A percentile compares a stretch with the other conserved stretches of the same genome.
Evolutionary conservation across 2,113 vertebrate species (phyloP).

Genomic region (Xyliphius kryptos): DNA sequence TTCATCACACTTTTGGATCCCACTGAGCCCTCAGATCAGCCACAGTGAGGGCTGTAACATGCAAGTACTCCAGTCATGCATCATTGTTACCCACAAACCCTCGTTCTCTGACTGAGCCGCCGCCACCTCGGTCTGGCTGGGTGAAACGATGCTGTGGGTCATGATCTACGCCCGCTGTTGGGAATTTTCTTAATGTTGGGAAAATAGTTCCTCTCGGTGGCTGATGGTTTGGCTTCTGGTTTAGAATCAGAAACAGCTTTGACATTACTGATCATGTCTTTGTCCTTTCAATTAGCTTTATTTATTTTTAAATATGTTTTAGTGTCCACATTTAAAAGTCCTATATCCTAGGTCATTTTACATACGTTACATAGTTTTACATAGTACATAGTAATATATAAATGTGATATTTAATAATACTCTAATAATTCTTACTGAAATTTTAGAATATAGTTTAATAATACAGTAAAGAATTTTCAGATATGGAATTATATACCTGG

Average conservation of each 20-base stretch:
- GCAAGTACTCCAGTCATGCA: constrained; percentile 52
- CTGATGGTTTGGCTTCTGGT: constrained; percentile 12
- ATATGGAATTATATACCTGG: no score
- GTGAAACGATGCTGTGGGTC: neutral
- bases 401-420: no score
- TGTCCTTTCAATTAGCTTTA: neutral
- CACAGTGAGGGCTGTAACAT: constrained; percentile 54
- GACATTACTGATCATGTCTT: neutral
- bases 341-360: no score
- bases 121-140: constrained; percentile 1
- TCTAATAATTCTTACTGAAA: no score
- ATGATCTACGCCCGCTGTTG: constrained; percentile 10
- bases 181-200: constrained; percentile 4
- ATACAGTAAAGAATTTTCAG: no score
- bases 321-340: no score
- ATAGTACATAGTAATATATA: no score
- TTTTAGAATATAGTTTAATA: no score
- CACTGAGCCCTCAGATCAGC: constrained; percentile 51
- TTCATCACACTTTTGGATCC: constrained; percentile 53
- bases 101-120: constrained; percentile 40
- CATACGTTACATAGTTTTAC: no score
- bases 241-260: neutral
- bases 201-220: constrained; percentile 4
- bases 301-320: neutral
- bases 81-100: constrained; percentile 53